phyloP scores from a whole-genome alignment of 2,113 vertebrate species.

The Numida meleagris region DNA sequence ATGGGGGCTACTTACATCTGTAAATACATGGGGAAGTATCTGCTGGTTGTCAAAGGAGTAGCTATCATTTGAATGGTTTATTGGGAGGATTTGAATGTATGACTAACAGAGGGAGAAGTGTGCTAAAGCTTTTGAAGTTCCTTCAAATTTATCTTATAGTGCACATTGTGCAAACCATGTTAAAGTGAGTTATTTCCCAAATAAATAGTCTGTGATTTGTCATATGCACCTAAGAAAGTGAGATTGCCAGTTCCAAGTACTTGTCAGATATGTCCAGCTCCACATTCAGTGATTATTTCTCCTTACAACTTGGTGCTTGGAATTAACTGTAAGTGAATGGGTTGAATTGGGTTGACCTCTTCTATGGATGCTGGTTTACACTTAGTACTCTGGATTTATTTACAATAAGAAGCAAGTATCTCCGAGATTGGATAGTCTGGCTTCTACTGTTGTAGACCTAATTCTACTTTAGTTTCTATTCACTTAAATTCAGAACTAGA shows the following conservation, averaged over 20 bases:
- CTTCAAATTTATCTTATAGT: not conserved
- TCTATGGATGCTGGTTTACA: not conserved
- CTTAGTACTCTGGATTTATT: not conserved
- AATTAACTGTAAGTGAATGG: not conserved
- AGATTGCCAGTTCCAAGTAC: not conserved
- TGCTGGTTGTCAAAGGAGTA: not conserved
- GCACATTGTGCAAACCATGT: not conserved
- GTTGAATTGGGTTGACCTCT: not conserved
- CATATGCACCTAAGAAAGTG: not conserved
- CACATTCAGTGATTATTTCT: not conserved
- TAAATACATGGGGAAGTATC: not conserved
- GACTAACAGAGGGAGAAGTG: not conserved
- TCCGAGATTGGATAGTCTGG: not conserved
- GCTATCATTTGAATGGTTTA: not conserved
- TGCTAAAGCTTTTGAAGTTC: not conserved
- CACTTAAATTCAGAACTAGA: not conserved
- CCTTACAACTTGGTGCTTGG: not conserved
- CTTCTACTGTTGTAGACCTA: not conserved
- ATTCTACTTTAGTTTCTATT: not conserved
- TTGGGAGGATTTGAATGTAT: not conserved
- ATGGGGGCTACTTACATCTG: not conserved
- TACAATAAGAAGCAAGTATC: not conserved
- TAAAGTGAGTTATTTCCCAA: not conserved
- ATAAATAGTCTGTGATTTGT: not conserved
- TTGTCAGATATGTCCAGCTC: not conserved